A percentile compares a stretch with the other conserved stretches of the same genome.
Conservation (phyloP, 2,888 invertebrate species). For the Xestia xanthographa region DNA sequence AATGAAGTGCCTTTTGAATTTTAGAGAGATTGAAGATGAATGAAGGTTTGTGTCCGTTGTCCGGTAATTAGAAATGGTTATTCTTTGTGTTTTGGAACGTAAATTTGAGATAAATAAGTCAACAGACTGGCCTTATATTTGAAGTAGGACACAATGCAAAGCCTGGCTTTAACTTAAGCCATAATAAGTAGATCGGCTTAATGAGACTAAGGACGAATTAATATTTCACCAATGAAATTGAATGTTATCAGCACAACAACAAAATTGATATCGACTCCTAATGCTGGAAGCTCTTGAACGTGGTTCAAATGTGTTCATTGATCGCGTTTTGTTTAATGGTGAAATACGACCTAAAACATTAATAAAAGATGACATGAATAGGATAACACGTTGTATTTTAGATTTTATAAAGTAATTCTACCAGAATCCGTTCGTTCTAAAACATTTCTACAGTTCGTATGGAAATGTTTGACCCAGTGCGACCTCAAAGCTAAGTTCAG, state of each 20-base stretch:
- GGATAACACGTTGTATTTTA: neutral
- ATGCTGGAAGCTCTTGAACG: no score
- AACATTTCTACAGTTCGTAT: constrained; percentile 1
- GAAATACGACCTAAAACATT: neutral
- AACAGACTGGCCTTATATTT: neutral
- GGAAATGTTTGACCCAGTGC: constrained; percentile 5
- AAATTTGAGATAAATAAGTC: constrained; percentile 43
- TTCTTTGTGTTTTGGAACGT: constrained; percentile 1
- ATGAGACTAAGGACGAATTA: neutral
- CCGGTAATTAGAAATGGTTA: constrained; percentile 47
- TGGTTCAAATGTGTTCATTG: neutral
- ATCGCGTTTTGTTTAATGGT: neutral
- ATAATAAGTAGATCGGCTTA: neutral
- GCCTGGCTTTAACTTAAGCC: no score
- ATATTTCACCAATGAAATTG: neutral
- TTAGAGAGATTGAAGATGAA: constrained; percentile 49
- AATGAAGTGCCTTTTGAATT: constrained; percentile 56
- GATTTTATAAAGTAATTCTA: no score
- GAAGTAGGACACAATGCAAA: neutral
- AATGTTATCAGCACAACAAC: no score
- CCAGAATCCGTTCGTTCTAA: neutral
- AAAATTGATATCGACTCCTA: no score
- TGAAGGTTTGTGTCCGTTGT: constrained; percentile 35
- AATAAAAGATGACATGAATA: neutral
- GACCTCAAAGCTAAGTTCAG: constrained; percentile 30